Evolutionary conservation across 2,888 invertebrate genomes (phyloP).

Genomic region (Drosophila macrospina): DNA sequence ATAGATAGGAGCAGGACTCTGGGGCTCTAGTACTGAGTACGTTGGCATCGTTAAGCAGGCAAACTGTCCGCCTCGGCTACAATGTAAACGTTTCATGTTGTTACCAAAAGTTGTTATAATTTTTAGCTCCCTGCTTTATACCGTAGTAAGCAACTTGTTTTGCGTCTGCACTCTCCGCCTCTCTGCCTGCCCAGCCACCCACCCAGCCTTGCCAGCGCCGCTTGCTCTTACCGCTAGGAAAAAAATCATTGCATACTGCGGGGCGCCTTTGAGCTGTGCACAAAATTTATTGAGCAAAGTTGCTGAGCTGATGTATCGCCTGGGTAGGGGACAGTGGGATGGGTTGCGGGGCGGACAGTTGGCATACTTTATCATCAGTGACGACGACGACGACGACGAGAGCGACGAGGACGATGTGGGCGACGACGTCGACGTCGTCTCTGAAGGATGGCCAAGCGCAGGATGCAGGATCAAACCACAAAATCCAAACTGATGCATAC

Average conservation of each 20-base stretch:
- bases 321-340: constrained; percentile 35
- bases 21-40: not conserved
- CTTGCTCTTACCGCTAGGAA: constrained; percentile 5
- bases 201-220: no score
- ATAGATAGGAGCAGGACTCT: constrained; percentile 6
- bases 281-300: constrained; percentile 81
- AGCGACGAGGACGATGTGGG: constrained; percentile 31
- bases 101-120: constrained; percentile 80
- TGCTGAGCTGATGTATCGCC: constrained; percentile 78
- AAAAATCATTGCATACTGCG: constrained; percentile 75
- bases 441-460: constrained; percentile 66
- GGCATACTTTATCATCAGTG: constrained; percentile 82
- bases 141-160: constrained; percentile 70
- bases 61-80: constrained; percentile 55
- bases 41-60: constrained; percentile 63
- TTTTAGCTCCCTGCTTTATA: constrained; percentile 63
- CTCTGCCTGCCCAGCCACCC: not conserved
- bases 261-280: constrained; percentile 72
- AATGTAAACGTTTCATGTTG: constrained; percentile 80
- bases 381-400: constrained; percentile 50
- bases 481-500: constrained; percentile 81
- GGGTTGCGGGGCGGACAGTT: constrained; percentile 74
- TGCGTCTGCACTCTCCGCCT: not conserved
- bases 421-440: constrained; percentile 53
- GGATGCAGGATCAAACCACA: constrained; percentile 83